Conservation (phyloP, 1,140 invertebrate genomes). For the Cydia splendana region DNA sequence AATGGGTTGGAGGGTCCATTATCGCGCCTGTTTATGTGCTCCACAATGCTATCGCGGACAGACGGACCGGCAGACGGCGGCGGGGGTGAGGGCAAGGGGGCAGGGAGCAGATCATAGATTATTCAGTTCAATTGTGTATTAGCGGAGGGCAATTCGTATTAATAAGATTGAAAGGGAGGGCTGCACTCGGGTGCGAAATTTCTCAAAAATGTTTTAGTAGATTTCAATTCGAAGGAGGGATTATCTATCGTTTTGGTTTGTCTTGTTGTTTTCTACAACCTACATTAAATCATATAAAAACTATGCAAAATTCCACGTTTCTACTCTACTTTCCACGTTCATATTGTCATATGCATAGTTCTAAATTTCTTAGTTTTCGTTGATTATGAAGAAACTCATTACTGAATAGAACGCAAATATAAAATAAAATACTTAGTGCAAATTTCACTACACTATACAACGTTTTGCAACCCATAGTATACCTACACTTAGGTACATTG, state of each 20-base stretch:
- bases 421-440: background rate
- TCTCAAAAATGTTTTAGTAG: conserved; percentile 22
- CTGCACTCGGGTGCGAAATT: conserved; percentile 15
- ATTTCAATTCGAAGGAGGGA: background rate
- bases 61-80: conserved; percentile 9
- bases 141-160: conserved; percentile 32
- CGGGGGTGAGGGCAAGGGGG: background rate
- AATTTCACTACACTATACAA: background rate
- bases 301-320: no score
- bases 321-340: no score
- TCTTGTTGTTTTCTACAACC: background rate
- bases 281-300: no score
- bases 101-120: conserved; percentile 26
- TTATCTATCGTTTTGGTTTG: background rate
- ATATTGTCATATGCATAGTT: no score
- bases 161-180: conserved; percentile 30
- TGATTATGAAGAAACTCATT: no score
- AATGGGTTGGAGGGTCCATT: conserved; percentile 32
- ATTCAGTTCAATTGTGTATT: conserved; percentile 33
- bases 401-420: background rate
- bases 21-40: conserved; percentile 21
- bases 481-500: background rate
- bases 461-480: background rate
- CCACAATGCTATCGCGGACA: conserved; percentile 27
- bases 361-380: no score